Percentiles rank a stretch among this genome's conserved stretches.
Conservation (phyloP, 1,140 invertebrate species). For the Pogonognathellus flavescens region DNA sequence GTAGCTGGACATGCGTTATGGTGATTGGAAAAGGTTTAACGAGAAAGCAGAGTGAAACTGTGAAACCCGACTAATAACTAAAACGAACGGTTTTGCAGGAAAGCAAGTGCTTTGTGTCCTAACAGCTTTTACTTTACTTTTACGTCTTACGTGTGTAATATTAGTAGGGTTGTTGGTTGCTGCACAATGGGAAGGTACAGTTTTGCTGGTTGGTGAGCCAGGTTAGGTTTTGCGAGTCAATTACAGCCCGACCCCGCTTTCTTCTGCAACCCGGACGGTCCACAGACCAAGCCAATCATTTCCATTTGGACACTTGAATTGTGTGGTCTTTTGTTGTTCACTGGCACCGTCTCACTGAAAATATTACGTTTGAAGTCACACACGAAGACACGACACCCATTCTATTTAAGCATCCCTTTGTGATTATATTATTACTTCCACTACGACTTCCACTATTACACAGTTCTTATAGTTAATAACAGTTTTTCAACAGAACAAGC, state of each 20-base stretch:
- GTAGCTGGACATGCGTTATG: conserved; percentile 10
- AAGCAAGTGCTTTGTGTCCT: no score
- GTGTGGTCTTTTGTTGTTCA: conserved; percentile 20
- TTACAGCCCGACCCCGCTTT: conserved; percentile 9
- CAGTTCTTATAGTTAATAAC: background rate
- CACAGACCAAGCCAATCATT: conserved; percentile 19
- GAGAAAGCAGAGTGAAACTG: background rate
- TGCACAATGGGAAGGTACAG: background rate
- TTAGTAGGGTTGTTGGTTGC: no score
- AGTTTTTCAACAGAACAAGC: no score
- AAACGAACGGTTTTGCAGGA: no score
- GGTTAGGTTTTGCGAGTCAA: background rate
- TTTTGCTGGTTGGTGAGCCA: background rate
- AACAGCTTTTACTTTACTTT: no score
- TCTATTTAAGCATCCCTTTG: background rate
- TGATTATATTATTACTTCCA: no score
- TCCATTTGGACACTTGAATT: conserved; percentile 33
- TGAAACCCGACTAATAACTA: background rate
- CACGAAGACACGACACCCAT: background rate
- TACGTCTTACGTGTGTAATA: no score
- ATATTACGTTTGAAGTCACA: conserved; percentile 1
- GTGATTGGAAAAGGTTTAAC: background rate
- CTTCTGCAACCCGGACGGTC: background rate
- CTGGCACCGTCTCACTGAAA: conserved; percentile 1
- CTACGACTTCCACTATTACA: background rate